A percentile compares a stretch with the other conserved stretches of the same genome.
Evolutionary conservation across 2,113 vertebrate genomes (phyloP).

Genomic region (Oryctolagus cuniculus): mOryCun1.1 NC_091436.1:27265501-27266000

Average conservation of each 20-base stretch:
- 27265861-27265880: neutral
- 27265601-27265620: neutral
- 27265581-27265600: neutral
- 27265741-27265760: neutral
- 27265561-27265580: constrained; percentile 9
- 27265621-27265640: constrained; percentile 19
- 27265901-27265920: too few relatives aligned
- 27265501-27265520: neutral
- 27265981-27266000: too few relatives aligned
- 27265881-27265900: too few relatives aligned
- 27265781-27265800: neutral
- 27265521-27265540: neutral
- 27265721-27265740: neutral
- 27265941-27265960: too few relatives aligned
- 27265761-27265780: neutral
- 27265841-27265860: neutral
- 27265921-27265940: too few relatives aligned
- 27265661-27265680: neutral
- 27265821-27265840: neutral
- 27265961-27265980: too few relatives aligned
- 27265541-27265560: neutral
- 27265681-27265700: neutral
- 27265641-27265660: neutral
- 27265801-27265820: neutral
- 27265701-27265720: neutral